Evolutionary conservation across 2,888 invertebrate genomes (phyloP).

Genomic region (Heliconius sara): DNA sequence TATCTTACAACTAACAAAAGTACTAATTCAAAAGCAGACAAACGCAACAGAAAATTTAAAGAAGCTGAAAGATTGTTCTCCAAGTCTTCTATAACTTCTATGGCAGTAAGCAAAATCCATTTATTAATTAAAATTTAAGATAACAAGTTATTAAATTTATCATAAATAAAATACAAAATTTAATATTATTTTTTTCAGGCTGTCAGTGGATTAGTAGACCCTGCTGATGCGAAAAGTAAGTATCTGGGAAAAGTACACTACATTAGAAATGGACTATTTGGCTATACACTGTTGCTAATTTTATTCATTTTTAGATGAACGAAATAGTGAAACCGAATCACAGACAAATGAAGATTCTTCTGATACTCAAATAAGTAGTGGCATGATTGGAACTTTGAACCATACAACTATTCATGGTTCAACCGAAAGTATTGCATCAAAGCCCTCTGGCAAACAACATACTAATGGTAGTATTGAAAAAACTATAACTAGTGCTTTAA

Average conservation of each 20-base stretch:
- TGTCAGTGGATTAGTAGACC: slow-evolving; percentile 91
- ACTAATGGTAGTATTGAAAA: slow-evolving; percentile 78
- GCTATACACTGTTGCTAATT: slow-evolving; percentile 1
- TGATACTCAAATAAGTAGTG: slow-evolving; percentile 85
- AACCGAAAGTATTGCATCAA: slow-evolving; percentile 77
- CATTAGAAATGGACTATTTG: neutral
- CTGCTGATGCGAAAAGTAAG: slow-evolving; percentile 91
- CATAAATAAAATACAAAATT: neutral
- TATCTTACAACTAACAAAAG: slow-evolving; percentile 97
- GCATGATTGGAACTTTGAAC: slow-evolving; percentile 72
- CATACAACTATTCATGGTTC: slow-evolving; percentile 82
- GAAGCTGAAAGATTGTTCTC: slow-evolving; percentile 98
- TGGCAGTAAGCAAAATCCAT: slow-evolving; percentile 88
- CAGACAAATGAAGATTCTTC: slow-evolving; percentile 91
- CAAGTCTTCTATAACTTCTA: slow-evolving; percentile 98
- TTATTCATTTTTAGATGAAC: slow-evolving; percentile 85
- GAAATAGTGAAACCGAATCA: slow-evolving; percentile 94
- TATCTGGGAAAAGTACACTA: slow-evolving; percentile 53
- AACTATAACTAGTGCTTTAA: slow-evolving; percentile 65
- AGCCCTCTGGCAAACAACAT: slow-evolving; percentile 80
- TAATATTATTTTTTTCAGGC: slow-evolving; percentile 81
- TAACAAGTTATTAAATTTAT: neutral
- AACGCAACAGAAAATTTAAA: slow-evolving; percentile 97
- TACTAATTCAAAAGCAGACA: slow-evolving; percentile 97
- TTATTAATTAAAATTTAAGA: neutral